Evolutionary conservation across 2,113 vertebrate species (phyloP).

Genomic region (Terrapene triunguis): DNA sequence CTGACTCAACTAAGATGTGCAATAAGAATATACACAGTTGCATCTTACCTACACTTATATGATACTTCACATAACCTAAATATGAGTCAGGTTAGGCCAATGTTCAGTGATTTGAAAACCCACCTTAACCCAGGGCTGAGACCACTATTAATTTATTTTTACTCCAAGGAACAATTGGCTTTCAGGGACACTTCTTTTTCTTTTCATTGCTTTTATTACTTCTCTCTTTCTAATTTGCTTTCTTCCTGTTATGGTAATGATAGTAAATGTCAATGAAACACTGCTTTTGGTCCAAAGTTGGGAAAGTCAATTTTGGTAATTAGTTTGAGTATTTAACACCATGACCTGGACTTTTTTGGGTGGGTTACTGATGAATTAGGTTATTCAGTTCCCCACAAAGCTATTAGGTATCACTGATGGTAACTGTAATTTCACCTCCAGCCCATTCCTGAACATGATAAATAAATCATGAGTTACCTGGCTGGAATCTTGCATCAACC

Average conservation of each 20-base stretch:
- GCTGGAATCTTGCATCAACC: not conserved
- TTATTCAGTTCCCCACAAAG: not conserved
- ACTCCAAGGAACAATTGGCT: not conserved
- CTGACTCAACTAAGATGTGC: not conserved
- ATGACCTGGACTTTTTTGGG: fast-evolving
- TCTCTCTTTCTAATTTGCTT: not conserved
- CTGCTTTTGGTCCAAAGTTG: not conserved
- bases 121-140: not conserved
- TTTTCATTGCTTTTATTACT: fast-evolving
- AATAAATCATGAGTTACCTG: not conserved
- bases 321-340: not conserved
- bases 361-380: not conserved
- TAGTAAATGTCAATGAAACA: not conserved
- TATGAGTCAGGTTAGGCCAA: not conserved
- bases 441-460: not conserved
- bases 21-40: not conserved
- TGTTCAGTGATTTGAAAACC: not conserved
- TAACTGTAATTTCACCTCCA: not conserved
- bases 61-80: not conserved
- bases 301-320: not conserved
- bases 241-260: not conserved
- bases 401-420: not conserved
- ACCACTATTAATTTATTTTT: not conserved
- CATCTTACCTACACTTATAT: not conserved
- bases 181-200: fast-evolving